Evolutionary conservation across 2,113 vertebrate genomes (phyloP), one percentile per base, ranked within the genome.

Genomic region (Herpailurus yagouaroundi): DNA sequence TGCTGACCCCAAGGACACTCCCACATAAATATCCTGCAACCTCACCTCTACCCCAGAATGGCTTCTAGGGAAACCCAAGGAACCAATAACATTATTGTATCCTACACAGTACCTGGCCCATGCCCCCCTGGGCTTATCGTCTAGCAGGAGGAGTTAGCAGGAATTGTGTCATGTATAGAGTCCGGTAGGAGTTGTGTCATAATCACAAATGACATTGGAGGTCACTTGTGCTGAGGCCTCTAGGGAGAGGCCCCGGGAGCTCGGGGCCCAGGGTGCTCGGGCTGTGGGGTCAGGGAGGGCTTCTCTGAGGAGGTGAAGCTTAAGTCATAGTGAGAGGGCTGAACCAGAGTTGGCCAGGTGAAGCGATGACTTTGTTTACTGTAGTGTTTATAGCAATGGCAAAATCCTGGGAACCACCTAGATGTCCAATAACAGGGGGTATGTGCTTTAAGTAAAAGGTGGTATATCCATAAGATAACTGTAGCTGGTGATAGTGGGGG

Each of bases 401-500:
- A 73, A 50, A 81, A 33, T 41, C 0, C 13, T 41, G 10, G 88
- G 66, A 38, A 36, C 9, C 19, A 64, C 7, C 48, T 55, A n/a
- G 10, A 19, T 66, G 77, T 36, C 73, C 57, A 57, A 4, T 13
- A 25, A 16, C 4, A 55, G 31, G 60, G 71, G 71, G 12, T 11
- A 4, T 77, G 7, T 74, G 15, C 11, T 1, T 23, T 23, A 45
- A 50, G 50, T 69, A 63, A 81, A 52, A 52, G 8, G 60, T 36
- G 69, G 11, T 38, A 7, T 38, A 15, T 66, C 50, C 38, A 0
- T 36, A 27, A n/a, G 33, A 23, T 0, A 21, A 33, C 41, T 14
- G 1, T 0, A 41, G 57, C 77, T 18, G 1, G 14, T 3, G 4
- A 11, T 14, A 21, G 2, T 7, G 19, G 38, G 13, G 25, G n/a